Evolutionary conservation across 2,113 vertebrate species (phyloP).

Genomic region (Okapia johnstoni): DNA sequence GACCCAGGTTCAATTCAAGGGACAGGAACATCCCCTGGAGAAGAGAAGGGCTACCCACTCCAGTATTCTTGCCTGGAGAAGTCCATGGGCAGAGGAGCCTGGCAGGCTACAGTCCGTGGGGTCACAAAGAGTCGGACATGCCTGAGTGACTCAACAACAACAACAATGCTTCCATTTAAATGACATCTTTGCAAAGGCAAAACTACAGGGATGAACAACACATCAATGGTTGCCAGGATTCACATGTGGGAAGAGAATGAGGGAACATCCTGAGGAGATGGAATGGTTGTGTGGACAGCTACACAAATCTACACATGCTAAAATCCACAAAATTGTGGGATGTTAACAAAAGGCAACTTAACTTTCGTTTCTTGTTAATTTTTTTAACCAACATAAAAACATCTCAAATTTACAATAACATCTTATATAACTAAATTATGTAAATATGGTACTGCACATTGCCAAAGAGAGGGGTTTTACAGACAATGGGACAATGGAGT

Average conservation of each 20-base stretch:
- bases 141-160: not conserved
- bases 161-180: not conserved
- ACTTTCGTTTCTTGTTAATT: not conserved
- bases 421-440: not conserved
- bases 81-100: not conserved
- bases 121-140: not conserved
- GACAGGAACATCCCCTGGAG: not conserved
- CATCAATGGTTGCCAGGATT: not conserved
- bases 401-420: not conserved
- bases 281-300: not conserved
- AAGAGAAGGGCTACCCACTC: not conserved
- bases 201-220: not conserved
- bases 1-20: not conserved
- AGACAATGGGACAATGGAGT: not conserved
- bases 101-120: not conserved
- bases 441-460: not conserved
- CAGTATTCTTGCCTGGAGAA: not conserved
- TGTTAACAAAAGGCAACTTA: not conserved
- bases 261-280: not conserved
- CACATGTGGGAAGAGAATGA: not conserved
- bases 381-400: not conserved
- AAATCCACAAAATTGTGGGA: not conserved
- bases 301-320: not conserved
- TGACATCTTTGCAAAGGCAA: not conserved
- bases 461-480: not conserved